Evolutionary conservation across 2,888 invertebrate species (phyloP), one percentile per base, ranked within the genome.

Genomic region (Trissolcus brochymenae): DNA sequence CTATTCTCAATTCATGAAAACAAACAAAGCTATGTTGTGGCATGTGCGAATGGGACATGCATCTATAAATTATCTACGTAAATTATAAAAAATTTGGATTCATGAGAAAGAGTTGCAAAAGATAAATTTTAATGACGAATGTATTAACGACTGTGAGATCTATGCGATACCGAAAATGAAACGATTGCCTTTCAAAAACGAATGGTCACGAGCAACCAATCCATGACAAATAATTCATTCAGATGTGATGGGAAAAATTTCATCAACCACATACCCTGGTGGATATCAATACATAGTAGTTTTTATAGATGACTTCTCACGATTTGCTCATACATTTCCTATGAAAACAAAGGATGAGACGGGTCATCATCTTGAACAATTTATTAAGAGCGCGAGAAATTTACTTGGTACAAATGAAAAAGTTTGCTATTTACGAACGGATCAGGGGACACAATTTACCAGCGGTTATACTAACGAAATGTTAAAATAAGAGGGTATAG

Each of bases 201-300:
- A 29, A n/a, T 54, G 80, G 35, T 57, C 46, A 51, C 64, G 60
- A 60, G 80, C 81, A 3, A 71, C 73, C 6, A 35, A 51, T 49
- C 79, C 81, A 11, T 43, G 82, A 9, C 77, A 81, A 51, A 80
- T 77, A 29, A 75, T 83, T 19, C 80, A 82, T 68, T 73, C 73
- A 4, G 81, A 82, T 66, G 41, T 41, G 13, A 41, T 41, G 13
- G 43, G 43, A 1, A 19, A 19, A 19, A 19, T 19, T 2, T 19
- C 2, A 19, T 2, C 19, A 2, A 2, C 19, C 19, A 19, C 19
- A 2, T 2, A 19, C 2, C 19, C 19, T 19, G 19, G 19, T 2
- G 19, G 19, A 19, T 19, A 19, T 19, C 19, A 19, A 19, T 19
- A 19, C 19, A 19, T 19, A 19, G 19, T 19, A 19, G 2, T 2